Evolutionary conservation across 2,797 vertebrate genomes (phyloP).

Genomic region (Tarsius wallacei): DNA sequence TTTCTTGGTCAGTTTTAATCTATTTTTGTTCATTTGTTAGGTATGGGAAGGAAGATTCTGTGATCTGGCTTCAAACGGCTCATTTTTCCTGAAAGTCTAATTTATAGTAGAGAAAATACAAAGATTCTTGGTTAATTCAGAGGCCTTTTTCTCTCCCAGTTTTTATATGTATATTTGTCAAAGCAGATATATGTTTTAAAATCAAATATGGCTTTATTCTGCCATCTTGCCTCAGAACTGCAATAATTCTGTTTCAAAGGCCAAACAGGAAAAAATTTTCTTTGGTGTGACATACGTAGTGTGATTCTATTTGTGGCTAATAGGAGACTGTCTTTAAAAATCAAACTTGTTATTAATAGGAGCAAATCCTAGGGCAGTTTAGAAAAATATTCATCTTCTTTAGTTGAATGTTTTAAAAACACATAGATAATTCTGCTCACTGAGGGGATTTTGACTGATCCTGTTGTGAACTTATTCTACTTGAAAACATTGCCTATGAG

Average conservation of each 20-base stretch:
- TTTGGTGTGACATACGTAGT: not conserved
- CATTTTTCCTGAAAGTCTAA: not conserved
- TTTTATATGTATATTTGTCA: not conserved
- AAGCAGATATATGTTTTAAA: constrained; percentile 33
- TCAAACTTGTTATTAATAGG: not conserved
- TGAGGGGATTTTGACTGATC: not conserved
- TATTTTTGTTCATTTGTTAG: not conserved
- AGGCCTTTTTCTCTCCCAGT: not conserved
- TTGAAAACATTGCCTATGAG: not conserved
- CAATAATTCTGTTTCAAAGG: constrained; percentile 41
- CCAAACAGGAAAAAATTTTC: not conserved
- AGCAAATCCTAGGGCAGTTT: not conserved
- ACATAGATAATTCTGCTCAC: not conserved
- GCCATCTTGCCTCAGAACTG: not conserved
- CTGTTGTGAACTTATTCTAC: not conserved
- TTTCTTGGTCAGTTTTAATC: constrained; percentile 28
- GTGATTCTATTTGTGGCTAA: not conserved
- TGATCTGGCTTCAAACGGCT: constrained; percentile 13
- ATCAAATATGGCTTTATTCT: constrained; percentile 1
- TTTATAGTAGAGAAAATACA: constrained; percentile 36
- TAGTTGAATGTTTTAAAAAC: not conserved
- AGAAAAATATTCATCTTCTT: constrained; percentile 1
- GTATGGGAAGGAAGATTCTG: not conserved
- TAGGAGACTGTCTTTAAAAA: constrained; percentile 29
- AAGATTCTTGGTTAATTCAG: not conserved